Evolutionary conservation across 2,113 vertebrate genomes (phyloP), one percentile per base, ranked within the genome.

Genomic region (Canis aureus): DNA sequence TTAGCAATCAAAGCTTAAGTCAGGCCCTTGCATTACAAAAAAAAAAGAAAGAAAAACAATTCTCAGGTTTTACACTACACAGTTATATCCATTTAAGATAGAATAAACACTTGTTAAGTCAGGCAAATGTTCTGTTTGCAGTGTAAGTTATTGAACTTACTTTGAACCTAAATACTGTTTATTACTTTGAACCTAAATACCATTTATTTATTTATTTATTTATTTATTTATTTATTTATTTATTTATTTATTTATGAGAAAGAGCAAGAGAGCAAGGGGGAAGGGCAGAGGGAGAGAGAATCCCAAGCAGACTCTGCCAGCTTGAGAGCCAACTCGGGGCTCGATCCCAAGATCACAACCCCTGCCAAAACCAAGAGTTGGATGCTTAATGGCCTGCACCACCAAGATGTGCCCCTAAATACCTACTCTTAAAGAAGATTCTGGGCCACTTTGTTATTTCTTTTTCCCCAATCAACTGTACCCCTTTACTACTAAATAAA

Each of bases 81-180:
- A 29, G 16, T 93, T 35, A 32, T 90, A 22, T 29, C 55, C 55
- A 79, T 43, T 91, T 96, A 89, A 86, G 74, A 57, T 57, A 92
- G 22, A 20, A 59, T 62, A 81, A 76, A 94, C 62, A n/a, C 66
- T 79, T 78, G 1, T 60, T 85, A 81, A 97, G 38, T 32, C 60
- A 73, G 25, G 49, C 67, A 82, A 43, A 38, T 66, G 10, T 13
- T 91, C 1, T 88, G 43, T 97, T 81, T 43, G 4, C 94, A 66
- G 60, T 57, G 6, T 66, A 8, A 27, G 16, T 73, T 95, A 80
- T 0, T 82, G 38, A 76, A 43, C 7, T 92, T 93, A 89, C 11
- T 83, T 91, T 91, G 67, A 95, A 73, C 49, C 53, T 88, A 85
- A 93, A 51, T 91, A 78, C 11, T 83, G 57, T 93, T 91, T 92